phyloP scores from a whole-genome alignment of 2,888 invertebrate genomes.

The Epiblema foenella region DNA sequence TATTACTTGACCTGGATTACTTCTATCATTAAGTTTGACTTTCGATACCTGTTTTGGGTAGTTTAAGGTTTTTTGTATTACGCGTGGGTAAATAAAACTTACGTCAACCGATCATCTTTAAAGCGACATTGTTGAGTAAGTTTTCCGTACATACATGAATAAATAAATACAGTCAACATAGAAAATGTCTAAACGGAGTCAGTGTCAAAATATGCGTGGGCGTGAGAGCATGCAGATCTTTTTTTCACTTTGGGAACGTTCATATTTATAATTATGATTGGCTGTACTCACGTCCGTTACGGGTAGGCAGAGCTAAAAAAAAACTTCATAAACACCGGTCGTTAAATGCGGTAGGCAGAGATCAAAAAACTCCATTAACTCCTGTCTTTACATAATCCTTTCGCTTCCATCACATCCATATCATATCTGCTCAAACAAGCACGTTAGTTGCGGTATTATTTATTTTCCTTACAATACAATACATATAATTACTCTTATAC shows the following conservation, averaged over 20 bases:
- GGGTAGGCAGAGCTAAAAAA: too few species aligned
- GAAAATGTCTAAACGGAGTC: neutral
- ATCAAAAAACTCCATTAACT: too few species aligned
- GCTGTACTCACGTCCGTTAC: too few species aligned
- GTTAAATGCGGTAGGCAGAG: too few species aligned
- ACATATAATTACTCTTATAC: too few species aligned
- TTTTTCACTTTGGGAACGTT: neutral
- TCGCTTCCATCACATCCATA: too few species aligned
- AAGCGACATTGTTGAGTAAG: neutral
- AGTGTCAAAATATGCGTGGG: neutral
- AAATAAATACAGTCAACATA: too few species aligned
- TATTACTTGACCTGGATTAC: slow-evolving; percentile 34
- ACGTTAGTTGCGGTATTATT: too few species aligned
- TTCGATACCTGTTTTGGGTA: slow-evolving; percentile 27
- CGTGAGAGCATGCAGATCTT: neutral
- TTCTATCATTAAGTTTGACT: slow-evolving; percentile 34
- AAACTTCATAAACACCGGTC: neutral
- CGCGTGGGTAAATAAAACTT: slow-evolving; percentile 1
- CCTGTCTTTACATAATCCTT: too few species aligned
- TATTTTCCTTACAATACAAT: too few species aligned
- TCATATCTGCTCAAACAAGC: too few species aligned
- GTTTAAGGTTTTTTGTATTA: slow-evolving; percentile 18
- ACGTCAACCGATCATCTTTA: slow-evolving; percentile 7
- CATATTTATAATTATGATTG: too few species aligned
- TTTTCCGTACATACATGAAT: neutral